Evolutionary conservation across 92 coral and sea anemone genomes (phyloP).

Genomic region (Phymanthus crucifer): DNA sequence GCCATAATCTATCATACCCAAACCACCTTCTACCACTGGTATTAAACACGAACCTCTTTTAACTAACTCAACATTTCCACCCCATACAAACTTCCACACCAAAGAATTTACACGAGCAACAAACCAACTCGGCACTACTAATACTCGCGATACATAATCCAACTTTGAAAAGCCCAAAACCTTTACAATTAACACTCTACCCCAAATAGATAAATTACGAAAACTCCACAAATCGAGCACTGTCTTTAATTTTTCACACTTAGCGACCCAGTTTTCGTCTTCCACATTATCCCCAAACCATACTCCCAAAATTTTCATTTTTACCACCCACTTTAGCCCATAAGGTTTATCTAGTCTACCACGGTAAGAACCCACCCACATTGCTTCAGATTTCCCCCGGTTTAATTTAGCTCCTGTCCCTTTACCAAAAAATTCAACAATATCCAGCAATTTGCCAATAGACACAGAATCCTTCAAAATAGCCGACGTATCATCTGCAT

Average conservation of each 20-base stretch:
- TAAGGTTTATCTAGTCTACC: conserved; percentile 3
- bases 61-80: neutral
- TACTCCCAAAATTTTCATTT: conserved; percentile 21
- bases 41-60: neutral
- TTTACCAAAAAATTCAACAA: conserved; percentile 1
- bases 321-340: conserved; percentile 22
- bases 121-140: neutral
- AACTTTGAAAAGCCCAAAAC: neutral
- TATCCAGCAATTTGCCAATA: neutral
- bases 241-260: neutral
- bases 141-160: neutral
- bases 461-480: neutral
- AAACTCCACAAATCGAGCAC: neutral
- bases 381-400: conserved; percentile 28
- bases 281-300: conserved; percentile 25
- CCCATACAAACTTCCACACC: conserved; percentile 9
- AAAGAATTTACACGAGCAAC: neutral
- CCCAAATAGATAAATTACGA: neutral
- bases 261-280: conserved; percentile 17
- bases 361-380: conserved; percentile 23
- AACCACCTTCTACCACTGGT: neutral
- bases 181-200: conserved; percentile 5
- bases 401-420: conserved; percentile 32
- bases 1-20: conserved; percentile 2
- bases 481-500: conserved; percentile 31